These are phyloP conservation scores for Ramazzottius varieornatus DNA, from an alignment of 2,888 invertebrate species.

Conservation along the genomic window DNA sequence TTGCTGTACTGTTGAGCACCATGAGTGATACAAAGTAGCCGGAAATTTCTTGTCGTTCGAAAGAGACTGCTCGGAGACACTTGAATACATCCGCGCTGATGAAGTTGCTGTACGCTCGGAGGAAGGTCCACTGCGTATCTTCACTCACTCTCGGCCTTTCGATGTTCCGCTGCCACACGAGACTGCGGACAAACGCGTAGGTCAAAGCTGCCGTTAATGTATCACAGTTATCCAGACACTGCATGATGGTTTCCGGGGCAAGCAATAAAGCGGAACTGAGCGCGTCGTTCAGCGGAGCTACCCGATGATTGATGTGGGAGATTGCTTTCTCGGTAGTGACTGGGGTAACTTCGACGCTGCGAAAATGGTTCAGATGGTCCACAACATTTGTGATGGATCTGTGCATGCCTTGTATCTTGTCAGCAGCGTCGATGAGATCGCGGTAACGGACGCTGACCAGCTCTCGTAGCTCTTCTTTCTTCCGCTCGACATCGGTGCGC, in stretches of 20 bases:
- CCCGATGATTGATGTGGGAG: background rate
- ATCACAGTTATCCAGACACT: background rate
- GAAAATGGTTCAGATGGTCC: background rate
- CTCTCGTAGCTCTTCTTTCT: background rate
- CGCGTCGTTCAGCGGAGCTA: background rate
- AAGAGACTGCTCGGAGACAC: background rate
- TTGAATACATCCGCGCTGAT: background rate
- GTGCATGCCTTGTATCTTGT: background rate
- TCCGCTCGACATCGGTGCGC: slow-evolving; percentile 3
- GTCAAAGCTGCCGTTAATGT: background rate
- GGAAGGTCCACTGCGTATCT: background rate
- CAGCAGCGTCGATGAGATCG: background rate
- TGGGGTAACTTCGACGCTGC: background rate
- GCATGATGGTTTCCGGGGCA: background rate
- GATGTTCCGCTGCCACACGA: background rate
- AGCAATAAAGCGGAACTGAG: background rate
- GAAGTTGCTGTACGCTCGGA: background rate
- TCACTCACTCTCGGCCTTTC: background rate
- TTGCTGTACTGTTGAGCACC: background rate
- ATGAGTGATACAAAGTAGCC: background rate
- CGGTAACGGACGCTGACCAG: background rate
- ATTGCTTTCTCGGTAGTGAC: background rate
- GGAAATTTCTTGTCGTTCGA: background rate
- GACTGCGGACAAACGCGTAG: background rate
- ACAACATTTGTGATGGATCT: background rate